Base-by-base conservation (phyloP, 2,113 vertebrate genomes). In the Alethe castanea region DNA sequence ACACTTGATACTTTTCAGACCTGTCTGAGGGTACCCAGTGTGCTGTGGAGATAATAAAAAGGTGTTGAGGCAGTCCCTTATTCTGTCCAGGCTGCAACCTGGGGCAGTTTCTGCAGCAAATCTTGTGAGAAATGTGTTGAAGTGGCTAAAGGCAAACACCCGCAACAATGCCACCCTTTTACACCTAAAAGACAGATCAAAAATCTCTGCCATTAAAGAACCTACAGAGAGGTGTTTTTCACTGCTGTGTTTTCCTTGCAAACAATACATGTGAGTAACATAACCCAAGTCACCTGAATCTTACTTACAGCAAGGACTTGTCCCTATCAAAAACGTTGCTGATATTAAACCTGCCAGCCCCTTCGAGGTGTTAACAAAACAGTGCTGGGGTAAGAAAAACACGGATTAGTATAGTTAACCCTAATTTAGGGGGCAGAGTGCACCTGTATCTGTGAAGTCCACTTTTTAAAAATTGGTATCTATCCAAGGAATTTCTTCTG, bases 351-450 rank as follows among this genome's bases (percentile, higher is more conserved):
- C 11, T 77, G 10, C 19, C 31, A 57, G 19, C 2, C 2, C 17
- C 8, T 12, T 71, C 0, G 2, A n/a, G 26, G 4, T 31, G 12
- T 73, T 8, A 48, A 29, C 20, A 47, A 74, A 85, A 50, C 2
- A 45, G 14, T 40, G 5, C 19, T 52, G 29, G 9, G 6, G 4
- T 57, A 65, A 78, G 84, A 78, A 33, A 35, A 33, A 28, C 5
- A 15, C 1, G 2, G 3, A 2, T 26, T 2, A 1, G 1, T 29
- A 31, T 22, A 36, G 7, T 76, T 56, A 86, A 60, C 22, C 8
- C 12, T 18, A 22, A 53, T 48, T 83, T 65, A 78, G 28, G 9
- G 35, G 15, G 2, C 8, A 81, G 76, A 73, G 15, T 47, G 33
- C 11, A 50, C 23, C 25, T 66, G 14, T 12, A 12, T 54, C 47